Base-by-base conservation (phyloP, 2,888 invertebrate genomes). In the Nomada flava region DNA sequence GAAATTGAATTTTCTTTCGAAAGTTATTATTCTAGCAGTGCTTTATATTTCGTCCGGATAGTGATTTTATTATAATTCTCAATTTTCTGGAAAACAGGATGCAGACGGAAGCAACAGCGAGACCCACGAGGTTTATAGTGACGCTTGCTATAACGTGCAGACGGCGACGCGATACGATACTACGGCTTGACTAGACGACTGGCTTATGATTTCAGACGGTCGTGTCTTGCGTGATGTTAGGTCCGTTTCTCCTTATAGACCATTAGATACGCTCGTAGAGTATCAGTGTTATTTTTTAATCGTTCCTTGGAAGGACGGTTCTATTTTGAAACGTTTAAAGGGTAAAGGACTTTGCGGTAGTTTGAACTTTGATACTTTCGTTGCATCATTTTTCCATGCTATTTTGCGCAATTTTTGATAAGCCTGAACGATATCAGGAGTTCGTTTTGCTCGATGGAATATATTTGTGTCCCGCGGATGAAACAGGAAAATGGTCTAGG, bases 171-270 rank as follows among this genome's bases (percentile, higher is more conserved):
- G 69, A 76, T 69, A 63, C 63, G 52, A 81, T 79, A 78, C 82
- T 84, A 82, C 76, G 80, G 76, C 77, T 59, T 57, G 76, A 60
- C 75, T 84, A 86, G 76, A 82, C 75, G 80, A 72, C 55, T 62
- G 69, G 70, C 78, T 79, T 85, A 79, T 69, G 74, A 78, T 78
- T 79, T 63, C 59, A 65, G 82, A 85, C 73, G 76, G 74, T 70
- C 83, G 59, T 50, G 65, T 83, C 65, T 70, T 36, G 59, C 73
- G 73, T 73, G 76, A 84, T 59, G 72, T 59, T 63, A 62, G 23
- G 29, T 62, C 50, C 63, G 73, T 59, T 47, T 64, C 60, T 44
- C 52, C 47, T 52, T 55, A 57, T 52, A 47, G 47, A 55, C 67
- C 76, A 74, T 85, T 83, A 80, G 74, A 73, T 59, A 65, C 68